phyloP scores from a whole-genome alignment of 2,888 invertebrate species.

The Sphaeridia pumilis region DNA sequence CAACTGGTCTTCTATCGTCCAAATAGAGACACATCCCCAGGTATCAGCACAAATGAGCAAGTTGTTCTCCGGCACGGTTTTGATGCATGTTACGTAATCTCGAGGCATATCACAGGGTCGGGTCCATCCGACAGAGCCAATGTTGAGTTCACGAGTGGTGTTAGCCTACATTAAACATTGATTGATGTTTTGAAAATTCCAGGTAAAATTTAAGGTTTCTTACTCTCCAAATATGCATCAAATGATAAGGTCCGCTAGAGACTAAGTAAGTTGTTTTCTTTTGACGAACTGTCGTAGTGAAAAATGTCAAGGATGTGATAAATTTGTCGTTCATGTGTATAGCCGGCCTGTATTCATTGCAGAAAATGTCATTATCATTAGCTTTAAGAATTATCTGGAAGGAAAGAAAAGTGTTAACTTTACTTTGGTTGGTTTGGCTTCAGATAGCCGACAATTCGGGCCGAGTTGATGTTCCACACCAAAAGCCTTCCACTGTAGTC shows the following conservation, averaged over 20 bases:
- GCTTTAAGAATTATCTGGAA: too few species aligned
- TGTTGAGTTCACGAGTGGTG: conserved; percentile 19
- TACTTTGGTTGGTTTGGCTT: conserved; percentile 12
- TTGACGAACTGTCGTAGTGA: neutral
- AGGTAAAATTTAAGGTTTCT: neutral
- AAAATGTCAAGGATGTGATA: conserved; percentile 16
- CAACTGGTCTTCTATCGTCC: conserved; percentile 14
- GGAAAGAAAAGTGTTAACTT: neutral
- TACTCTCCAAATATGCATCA: conserved; percentile 19
- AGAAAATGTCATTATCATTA: neutral
- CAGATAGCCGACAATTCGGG: conserved; percentile 16
- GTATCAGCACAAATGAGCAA: conserved; percentile 17
- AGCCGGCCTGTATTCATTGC: neutral
- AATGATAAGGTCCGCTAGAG: conserved; percentile 19
- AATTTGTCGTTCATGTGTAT: conserved; percentile 11
- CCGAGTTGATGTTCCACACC: conserved; percentile 23
- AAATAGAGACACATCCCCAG: conserved; percentile 18
- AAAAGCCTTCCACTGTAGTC: conserved; percentile 18
- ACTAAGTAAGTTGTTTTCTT: conserved; percentile 16
- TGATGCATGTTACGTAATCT: conserved; percentile 18
- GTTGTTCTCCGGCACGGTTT: conserved; percentile 13
- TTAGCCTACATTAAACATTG: conserved; percentile 13
- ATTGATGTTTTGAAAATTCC: neutral
- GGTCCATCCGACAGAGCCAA: conserved; percentile 20
- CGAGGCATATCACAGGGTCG: conserved; percentile 16